Evolutionary conservation across 2,113 vertebrate genomes (phyloP).

Genomic region (Oenanthe melanoleuca): DNA sequence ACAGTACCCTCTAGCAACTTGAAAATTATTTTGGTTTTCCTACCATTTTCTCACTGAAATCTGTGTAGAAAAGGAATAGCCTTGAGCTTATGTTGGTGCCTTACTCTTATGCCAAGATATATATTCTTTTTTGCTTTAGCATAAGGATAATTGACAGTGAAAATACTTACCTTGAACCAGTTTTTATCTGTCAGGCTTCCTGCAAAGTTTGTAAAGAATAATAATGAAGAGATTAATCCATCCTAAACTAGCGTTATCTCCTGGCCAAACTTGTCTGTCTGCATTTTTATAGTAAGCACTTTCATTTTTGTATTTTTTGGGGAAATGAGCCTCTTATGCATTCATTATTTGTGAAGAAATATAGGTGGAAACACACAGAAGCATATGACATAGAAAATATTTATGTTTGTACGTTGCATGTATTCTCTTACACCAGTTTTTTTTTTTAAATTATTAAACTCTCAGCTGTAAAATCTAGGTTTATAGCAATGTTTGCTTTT

Average conservation of each 20-base stretch:
- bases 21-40: conserved; percentile 24
- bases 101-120: neutral
- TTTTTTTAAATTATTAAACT: neutral
- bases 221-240: neutral
- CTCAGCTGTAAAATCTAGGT: neutral
- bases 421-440: neutral
- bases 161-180: neutral
- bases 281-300: neutral
- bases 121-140: neutral
- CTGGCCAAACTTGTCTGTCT: neutral
- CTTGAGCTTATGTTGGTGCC: neutral
- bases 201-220: neutral
- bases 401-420: neutral
- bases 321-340: neutral
- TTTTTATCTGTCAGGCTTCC: neutral
- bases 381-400: neutral
- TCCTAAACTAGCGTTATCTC: neutral
- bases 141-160: neutral
- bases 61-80: neutral
- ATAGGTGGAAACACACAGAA: neutral
- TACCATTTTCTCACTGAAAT: conserved; percentile 4
- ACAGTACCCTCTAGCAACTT: neutral
- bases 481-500: neutral
- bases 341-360: neutral
- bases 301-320: neutral